These are phyloP conservation scores for Muraenolepis orangiensis DNA, from an alignment of 2,797 vertebrate genomes.

Conservation along the genomic window DNA sequence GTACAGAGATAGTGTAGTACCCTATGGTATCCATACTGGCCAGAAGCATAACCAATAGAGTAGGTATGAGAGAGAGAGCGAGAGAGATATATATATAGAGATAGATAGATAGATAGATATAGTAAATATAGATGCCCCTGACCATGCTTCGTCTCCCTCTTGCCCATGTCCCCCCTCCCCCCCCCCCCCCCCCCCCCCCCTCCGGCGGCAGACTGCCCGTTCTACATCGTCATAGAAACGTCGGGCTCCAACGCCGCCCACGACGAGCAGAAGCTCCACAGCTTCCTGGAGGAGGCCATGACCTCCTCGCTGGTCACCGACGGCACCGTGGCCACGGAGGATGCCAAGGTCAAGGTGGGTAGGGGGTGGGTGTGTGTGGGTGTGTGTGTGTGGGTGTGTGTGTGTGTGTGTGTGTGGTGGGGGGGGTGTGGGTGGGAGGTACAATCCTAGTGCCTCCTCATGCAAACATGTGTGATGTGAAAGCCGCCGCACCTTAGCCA, in stretches of 20 bases:
- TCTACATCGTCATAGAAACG: conserved; percentile 93
- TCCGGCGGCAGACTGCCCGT: conserved; percentile 85
- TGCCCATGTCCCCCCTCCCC: background rate
- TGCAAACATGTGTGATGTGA: no score
- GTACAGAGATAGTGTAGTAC: no score
- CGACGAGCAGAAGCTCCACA: conserved; percentile 85
- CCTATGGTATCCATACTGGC: no score
- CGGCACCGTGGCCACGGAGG: conserved; percentile 85
- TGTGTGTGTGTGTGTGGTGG: no score
- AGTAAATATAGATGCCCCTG: no score
- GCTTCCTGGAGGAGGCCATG: conserved; percentile 81
- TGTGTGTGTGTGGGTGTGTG: background rate
- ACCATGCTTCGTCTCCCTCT: no score
- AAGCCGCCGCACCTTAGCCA: background rate
- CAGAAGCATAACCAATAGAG: no score
- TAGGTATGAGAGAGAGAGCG: no score
- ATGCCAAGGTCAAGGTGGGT: conserved; percentile 83
- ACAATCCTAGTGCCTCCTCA: no score
- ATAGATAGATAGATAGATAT: no score
- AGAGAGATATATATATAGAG: no score
- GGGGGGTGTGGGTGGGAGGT: no score
- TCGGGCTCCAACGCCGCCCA: conserved; percentile 82
- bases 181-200: conserved; percentile 32
- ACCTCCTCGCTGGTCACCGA: conserved; percentile 76
- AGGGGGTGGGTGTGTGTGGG: background rate